phyloP scores from a whole-genome alignment of 1,140 invertebrate species.

The Achatina immaculata region DNA sequence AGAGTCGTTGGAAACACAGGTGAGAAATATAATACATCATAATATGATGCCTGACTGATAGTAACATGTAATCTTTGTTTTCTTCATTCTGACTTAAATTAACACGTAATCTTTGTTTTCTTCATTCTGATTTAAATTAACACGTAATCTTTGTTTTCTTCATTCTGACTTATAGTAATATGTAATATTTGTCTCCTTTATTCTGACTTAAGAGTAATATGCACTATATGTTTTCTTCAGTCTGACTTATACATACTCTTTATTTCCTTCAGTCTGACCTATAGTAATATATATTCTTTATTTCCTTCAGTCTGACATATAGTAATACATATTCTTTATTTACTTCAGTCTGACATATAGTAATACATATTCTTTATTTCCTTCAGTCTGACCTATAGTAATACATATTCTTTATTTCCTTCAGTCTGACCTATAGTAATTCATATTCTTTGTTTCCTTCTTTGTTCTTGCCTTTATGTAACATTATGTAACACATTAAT shows the following conservation, averaged over 20 bases:
- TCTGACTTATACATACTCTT: background rate
- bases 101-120: background rate
- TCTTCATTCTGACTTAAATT: background rate
- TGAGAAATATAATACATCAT: background rate
- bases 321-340: background rate
- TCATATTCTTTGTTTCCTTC: background rate
- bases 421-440: background rate
- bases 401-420: background rate
- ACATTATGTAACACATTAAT: no score
- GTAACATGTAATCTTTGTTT: background rate
- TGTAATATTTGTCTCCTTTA: background rate
- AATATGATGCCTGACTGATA: background rate
- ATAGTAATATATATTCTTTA: background rate
- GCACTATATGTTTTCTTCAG: background rate
- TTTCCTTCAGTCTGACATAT: background rate
- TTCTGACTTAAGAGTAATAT: background rate
- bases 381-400: background rate
- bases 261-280: background rate
- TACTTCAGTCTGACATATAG: background rate
- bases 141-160: background rate
- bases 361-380: background rate
- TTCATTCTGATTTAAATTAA: background rate
- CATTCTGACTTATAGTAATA: background rate
- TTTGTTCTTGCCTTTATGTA: background rate
- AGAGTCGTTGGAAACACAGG: constrained; percentile 9